Base-by-base conservation (phyloP, 2,797 vertebrate species). In the Sebastes hubbsi region DNA sequence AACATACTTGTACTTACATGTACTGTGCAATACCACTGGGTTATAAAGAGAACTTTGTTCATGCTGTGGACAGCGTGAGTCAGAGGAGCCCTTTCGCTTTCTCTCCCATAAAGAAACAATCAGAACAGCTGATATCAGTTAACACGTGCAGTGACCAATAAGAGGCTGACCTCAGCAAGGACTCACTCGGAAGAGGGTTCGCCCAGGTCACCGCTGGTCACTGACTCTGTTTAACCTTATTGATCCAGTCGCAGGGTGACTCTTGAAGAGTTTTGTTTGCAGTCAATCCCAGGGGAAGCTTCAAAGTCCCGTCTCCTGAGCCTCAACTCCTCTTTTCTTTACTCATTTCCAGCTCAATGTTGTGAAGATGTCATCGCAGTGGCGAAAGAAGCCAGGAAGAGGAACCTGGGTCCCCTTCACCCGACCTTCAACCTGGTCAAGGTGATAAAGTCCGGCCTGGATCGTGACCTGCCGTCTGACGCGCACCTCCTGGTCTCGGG, bases 391-490 rank as follows among this genome's bases (percentile, higher is more conserved):
- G 96, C 95, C 27, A 93, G 97, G 52, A 97, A 95, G 25, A 89
- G 96, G 73, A 98, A 95, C 81, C 93, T 99, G 1, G 96, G 98
- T 5, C 93, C 96, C 3, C 91, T 99, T n/a, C 98, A 99, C 73
- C 98, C 98, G 0, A 95, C 95, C 22, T 97, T 98, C 84, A 96
- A 97, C 83, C 58, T 97, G 63, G 70, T 95, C 4, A 97, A 96
- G 85, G 94, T 93, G 49, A 5, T 99, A 18, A 95, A 92, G 77
- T 86, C 94, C 0, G 85, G 88, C 1, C 94, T 99, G 54, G 60
- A 87, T 65, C 93, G 87, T 0, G 83, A 94, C 87, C 96, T 99
- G 29, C 97, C 98, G 0, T 88, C 92, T 4, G 94, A 98, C 0
- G 82, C 96, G 0, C 98, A 99, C 78, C 58, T 88, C 29, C 81